A percentile compares a stretch with the other conserved stretches of the same genome.
Evolutionary conservation across 2,113 vertebrate genomes (phyloP).

Genomic region (Meles meles): DNA sequence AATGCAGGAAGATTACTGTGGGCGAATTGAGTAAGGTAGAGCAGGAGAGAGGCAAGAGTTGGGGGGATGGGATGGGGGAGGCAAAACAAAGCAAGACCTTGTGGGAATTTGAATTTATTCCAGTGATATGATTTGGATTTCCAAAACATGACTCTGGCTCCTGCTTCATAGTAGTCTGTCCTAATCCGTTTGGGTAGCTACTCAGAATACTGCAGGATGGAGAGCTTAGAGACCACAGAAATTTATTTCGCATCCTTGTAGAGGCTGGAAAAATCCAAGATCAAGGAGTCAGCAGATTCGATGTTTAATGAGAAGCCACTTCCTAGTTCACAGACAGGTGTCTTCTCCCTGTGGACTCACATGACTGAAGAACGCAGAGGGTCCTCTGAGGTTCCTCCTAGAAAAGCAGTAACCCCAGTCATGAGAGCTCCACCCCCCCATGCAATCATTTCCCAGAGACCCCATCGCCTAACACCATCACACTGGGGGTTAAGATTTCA

Average conservation of each 20-base stretch:
- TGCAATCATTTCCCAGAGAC: background rate
- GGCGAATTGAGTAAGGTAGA: background rate
- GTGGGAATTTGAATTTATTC: background rate
- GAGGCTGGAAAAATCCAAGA: background rate
- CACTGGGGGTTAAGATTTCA: background rate
- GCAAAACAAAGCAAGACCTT: background rate
- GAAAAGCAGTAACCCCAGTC: background rate
- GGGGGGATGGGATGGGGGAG: rapidly evolving
- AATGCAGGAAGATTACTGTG: background rate
- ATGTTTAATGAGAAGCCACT: background rate
- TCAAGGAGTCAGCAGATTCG: background rate
- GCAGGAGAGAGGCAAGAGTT: background rate
- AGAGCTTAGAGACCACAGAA: background rate
- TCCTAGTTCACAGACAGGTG: background rate
- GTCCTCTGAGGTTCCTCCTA: background rate
- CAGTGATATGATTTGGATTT: background rate
- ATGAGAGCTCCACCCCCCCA: background rate
- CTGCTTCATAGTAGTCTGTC: background rate
- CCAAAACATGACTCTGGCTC: background rate
- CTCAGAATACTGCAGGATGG: background rate
- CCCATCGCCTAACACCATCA: background rate
- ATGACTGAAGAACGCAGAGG: background rate
- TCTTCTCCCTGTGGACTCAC: background rate
- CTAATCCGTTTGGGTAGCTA: too few species aligned
- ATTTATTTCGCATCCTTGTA: background rate